These are phyloP conservation scores for Brachyhypopomus occidentalis DNA, from an alignment of 2,113 vertebrate genomes.

Conservation along the genomic window DNA sequence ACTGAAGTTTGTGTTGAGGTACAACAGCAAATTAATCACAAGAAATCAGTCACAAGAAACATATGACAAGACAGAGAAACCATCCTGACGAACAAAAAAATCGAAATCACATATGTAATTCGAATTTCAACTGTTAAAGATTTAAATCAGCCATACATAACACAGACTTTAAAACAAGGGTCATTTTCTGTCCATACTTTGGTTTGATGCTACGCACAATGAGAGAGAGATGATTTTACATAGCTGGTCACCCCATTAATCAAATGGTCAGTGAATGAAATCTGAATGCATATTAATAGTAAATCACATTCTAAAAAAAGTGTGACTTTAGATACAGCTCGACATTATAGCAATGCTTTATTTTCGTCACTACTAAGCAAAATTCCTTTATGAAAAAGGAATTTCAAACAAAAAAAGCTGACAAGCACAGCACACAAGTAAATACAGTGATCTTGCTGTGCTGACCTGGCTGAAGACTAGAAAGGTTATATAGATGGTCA, in stretches of 20 bases:
- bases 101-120: too few relatives aligned
- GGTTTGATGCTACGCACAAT: neutral
- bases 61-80: neutral
- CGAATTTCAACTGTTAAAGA: too few relatives aligned
- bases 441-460: neutral
- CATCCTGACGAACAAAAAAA: too few relatives aligned
- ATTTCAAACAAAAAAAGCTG: neutral
- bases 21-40: neutral
- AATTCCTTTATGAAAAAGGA: neutral
- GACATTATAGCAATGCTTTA: neutral
- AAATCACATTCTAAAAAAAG: slow-evolving; percentile 18
- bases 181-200: neutral
- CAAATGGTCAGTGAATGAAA: slow-evolving; percentile 3
- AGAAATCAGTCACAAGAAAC: neutral
- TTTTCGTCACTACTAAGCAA: neutral
- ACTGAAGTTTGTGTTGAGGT: neutral
- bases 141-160: too few relatives aligned
- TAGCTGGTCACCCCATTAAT: neutral
- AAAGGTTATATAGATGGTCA: neutral
- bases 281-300: slow-evolving; percentile 4
- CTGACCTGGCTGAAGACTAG: neutral
- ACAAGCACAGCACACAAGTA: too few relatives aligned
- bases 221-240: neutral
- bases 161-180: neutral
- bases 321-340: neutral